phyloP scores from a whole-genome alignment of 2,797 vertebrate species.

The Brachyrhaphis roseni region DNA sequence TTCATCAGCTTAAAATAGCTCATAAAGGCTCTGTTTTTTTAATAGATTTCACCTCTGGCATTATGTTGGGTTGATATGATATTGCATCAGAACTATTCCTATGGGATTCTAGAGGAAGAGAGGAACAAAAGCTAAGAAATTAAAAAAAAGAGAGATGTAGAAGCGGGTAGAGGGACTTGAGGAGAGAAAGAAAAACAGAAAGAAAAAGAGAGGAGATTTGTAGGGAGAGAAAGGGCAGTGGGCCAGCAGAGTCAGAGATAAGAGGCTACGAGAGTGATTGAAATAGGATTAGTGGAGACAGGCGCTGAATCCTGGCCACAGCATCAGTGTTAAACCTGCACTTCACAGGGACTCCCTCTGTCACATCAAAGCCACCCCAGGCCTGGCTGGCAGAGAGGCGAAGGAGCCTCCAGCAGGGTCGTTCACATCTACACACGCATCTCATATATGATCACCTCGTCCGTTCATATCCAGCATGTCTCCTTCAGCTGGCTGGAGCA shows the following conservation, averaged over 20 bases:
- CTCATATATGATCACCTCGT: slow-evolving; percentile 49
- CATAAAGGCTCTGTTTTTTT: slow-evolving; percentile 36
- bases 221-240: slow-evolving; percentile 55
- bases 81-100: slow-evolving; percentile 71
- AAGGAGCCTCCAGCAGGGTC: slow-evolving; percentile 63
- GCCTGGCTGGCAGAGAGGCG: slow-evolving; percentile 64
- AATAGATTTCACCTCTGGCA: slow-evolving; percentile 58
- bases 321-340: slow-evolving; percentile 74
- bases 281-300: slow-evolving; percentile 81
- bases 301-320: slow-evolving; percentile 72
- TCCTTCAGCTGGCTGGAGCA: slow-evolving; percentile 53
- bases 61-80: slow-evolving; percentile 63
- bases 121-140: slow-evolving; percentile 37
- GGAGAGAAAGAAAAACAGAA: slow-evolving; percentile 27
- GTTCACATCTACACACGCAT: slow-evolving; percentile 40
- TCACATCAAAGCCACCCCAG: slow-evolving; percentile 77
- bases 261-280: slow-evolving; percentile 79
- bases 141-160: slow-evolving; percentile 28
- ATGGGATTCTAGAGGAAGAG: slow-evolving; percentile 58
- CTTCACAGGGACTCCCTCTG: slow-evolving; percentile 73
- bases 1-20: slow-evolving; percentile 66
- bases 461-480: slow-evolving; percentile 53
- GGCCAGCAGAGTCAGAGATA: slow-evolving; percentile 75
- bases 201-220: slow-evolving; percentile 50
- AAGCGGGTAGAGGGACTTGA: slow-evolving; percentile 22